These are phyloP conservation scores for Geotrupes spiniger DNA, from an alignment of 2,888 invertebrate genomes.

Conservation along the genomic window DNA sequence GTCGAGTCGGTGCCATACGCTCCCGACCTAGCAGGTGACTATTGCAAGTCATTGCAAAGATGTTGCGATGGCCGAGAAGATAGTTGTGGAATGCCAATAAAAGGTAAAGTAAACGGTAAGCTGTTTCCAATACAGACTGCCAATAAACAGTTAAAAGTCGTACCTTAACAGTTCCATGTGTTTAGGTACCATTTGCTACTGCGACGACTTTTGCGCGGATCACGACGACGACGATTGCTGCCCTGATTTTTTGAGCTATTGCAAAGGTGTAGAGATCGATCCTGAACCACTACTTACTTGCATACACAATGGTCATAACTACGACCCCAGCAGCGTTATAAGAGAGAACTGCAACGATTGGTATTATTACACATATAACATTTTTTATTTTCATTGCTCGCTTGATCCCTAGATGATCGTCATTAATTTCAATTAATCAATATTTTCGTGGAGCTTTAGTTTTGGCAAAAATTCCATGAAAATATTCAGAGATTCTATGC, in stretches of 20 bases:
- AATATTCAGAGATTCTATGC: background rate
- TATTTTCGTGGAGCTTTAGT: too few species aligned
- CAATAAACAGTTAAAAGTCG: too few species aligned
- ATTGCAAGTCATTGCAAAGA: constrained; percentile 27
- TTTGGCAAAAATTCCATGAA: background rate
- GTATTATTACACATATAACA: too few species aligned
- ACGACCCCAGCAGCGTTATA: constrained; percentile 55
- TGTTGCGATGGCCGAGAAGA: constrained; percentile 80
- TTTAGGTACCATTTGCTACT: constrained; percentile 84
- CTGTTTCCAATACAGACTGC: background rate
- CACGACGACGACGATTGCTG: constrained; percentile 80
- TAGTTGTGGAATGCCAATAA: constrained; percentile 75
- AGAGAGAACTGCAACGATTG: constrained; percentile 73
- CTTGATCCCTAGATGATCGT: too few species aligned
- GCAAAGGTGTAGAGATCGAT: constrained; percentile 53
- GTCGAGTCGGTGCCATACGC: constrained; percentile 60
- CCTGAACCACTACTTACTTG: constrained; percentile 48
- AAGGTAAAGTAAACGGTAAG: constrained; percentile 52
- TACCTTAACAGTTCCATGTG: background rate
- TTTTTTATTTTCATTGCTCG: background rate
- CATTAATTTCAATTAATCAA: too few species aligned
- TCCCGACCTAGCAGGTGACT: constrained; percentile 40
- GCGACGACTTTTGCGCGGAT: constrained; percentile 85
- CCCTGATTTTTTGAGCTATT: constrained; percentile 81
- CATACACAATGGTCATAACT: constrained; percentile 51